A percentile compares a stretch with the other conserved stretches of the same genome.
phyloP scores from a whole-genome alignment of 2,888 invertebrate genomes.

The Anthrax anthrax region DNA sequence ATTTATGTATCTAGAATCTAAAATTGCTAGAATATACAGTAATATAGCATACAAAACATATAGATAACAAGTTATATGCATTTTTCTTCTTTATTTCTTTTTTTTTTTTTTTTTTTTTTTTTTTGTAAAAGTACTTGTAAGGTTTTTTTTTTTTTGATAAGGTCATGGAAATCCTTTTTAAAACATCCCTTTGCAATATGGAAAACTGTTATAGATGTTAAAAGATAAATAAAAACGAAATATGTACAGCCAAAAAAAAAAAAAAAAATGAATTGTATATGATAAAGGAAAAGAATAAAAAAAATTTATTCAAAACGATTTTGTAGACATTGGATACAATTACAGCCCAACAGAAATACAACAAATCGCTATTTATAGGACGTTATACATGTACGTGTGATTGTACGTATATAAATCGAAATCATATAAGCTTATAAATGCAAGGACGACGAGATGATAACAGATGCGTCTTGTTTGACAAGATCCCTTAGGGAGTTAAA shows the following conservation, averaged over 20 bases:
- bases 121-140: conserved; percentile 4
- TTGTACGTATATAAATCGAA: too few relatives aligned
- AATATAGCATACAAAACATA: too few relatives aligned
- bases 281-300: conserved; percentile 2
- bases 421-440: too few relatives aligned
- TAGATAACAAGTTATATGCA: too few relatives aligned
- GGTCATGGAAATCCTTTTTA: conserved; percentile 1
- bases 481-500: conserved; percentile 16
- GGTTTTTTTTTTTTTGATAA: conserved; percentile 2
- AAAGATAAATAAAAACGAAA: not conserved
- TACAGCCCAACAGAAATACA: conserved; percentile 10
- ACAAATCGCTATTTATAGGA: too few relatives aligned
- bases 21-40: too few relatives aligned
- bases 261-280: not conserved
- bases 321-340: conserved; percentile 17
- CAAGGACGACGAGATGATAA: conserved; percentile 14
- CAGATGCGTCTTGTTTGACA: conserved; percentile 20
- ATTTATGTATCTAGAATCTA: too few relatives aligned
- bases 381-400: too few relatives aligned
- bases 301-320: too few relatives aligned
- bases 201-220: not conserved
- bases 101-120: too few relatives aligned
- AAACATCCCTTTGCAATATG: not conserved
- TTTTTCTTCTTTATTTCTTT: too few relatives aligned
- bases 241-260: not conserved